phyloP scores from a whole-genome alignment of 2,888 invertebrate species.

The Corbicula japonica region DNA sequence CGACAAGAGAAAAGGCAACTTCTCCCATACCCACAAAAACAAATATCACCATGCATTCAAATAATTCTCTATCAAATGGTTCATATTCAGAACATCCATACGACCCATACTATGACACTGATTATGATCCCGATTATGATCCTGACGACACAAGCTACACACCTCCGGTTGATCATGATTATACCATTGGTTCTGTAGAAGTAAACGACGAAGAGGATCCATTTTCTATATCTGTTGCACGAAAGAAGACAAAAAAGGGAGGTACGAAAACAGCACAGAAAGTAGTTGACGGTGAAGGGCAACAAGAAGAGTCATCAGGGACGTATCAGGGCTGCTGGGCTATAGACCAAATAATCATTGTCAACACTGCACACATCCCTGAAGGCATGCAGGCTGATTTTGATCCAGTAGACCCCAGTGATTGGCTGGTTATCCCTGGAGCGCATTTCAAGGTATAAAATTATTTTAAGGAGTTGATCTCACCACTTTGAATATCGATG shows the following conservation, averaged over 20 bases:
- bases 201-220: conserved; percentile 25
- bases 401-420: conserved; percentile 86
- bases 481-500: too few relatives aligned
- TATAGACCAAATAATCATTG: conserved; percentile 86
- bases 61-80: too few relatives aligned
- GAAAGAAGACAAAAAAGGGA: conserved; percentile 27
- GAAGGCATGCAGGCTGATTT: conserved; percentile 83
- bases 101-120: neutral
- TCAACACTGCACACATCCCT: conserved; percentile 83
- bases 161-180: neutral
- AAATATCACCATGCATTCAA: too few relatives aligned
- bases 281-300: neutral
- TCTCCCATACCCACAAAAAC: too few relatives aligned
- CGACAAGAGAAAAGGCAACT: too few relatives aligned
- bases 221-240: neutral
- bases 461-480: too few relatives aligned
- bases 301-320: conserved; percentile 34
- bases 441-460: conserved; percentile 86
- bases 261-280: conserved; percentile 5
- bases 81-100: too few relatives aligned
- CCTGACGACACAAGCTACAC: neutral
- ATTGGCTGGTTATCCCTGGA: conserved; percentile 87
- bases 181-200: conserved; percentile 22
- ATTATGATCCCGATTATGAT: neutral
- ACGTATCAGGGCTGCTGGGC: conserved; percentile 85